Evolutionary conservation across 2,113 vertebrate species (phyloP).

Genomic region (Cercopithecus mona): DNA sequence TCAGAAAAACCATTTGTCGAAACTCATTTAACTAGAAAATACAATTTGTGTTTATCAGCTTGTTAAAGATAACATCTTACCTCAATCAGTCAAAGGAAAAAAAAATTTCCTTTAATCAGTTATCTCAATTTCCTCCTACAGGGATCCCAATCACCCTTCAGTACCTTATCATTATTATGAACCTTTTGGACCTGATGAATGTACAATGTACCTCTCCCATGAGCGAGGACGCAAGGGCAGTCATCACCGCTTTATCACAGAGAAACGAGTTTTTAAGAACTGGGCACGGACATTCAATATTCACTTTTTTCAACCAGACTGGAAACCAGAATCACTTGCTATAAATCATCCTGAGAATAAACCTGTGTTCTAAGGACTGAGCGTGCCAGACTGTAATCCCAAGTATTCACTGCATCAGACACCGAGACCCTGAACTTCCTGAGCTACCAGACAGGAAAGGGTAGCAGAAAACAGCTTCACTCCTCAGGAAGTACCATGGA

Average conservation of each 20-base stretch:
- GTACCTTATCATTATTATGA: slow-evolving; percentile 99
- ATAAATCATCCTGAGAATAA: slow-evolving; percentile 55
- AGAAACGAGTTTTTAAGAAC: slow-evolving; percentile 96
- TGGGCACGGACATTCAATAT: slow-evolving; percentile 97
- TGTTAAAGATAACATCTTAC: slow-evolving; percentile 72
- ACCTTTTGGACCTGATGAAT: slow-evolving; percentile 93
- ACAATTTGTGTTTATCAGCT: slow-evolving; percentile 49
- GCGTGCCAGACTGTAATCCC: not conserved
- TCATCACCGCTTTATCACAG: slow-evolving; percentile 98
- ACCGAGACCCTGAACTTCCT: not conserved
- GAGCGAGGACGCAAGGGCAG: slow-evolving; percentile 96
- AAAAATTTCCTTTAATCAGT: not conserved
- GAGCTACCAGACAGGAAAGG: slow-evolving; percentile 17
- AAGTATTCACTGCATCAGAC: not conserved
- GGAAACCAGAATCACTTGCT: slow-evolving; percentile 88
- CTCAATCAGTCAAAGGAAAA: slow-evolving; percentile 37
- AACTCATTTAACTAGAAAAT: slow-evolving; percentile 58
- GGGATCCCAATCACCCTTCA: slow-evolving; percentile 91
- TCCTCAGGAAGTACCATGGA: slow-evolving; percentile 37
- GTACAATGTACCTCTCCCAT: slow-evolving; percentile 97
- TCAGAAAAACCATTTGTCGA: slow-evolving; percentile 49
- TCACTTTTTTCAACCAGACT: slow-evolving; percentile 97
- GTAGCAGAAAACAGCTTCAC: not conserved
- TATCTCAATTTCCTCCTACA: slow-evolving; percentile 77
- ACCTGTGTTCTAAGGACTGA: slow-evolving; percentile 74